Base-by-base conservation (phyloP, 2,888 invertebrate genomes). In the Argyresthia albistria region DNA sequence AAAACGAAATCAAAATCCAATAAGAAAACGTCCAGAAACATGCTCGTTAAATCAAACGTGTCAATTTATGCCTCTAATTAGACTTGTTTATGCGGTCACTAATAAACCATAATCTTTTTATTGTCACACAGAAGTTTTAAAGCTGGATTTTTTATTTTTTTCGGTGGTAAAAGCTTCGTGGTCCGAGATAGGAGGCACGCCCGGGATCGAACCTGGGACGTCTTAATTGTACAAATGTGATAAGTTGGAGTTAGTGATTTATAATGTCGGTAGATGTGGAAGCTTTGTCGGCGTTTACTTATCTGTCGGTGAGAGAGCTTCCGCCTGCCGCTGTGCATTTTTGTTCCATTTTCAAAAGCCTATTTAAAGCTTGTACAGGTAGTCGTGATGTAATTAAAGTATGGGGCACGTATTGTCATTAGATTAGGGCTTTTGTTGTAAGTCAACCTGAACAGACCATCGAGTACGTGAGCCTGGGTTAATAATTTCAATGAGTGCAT, bases 231-330 rank as follows among this genome's bases (percentile, higher is more conserved):
- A 69, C 60, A 60, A 67, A 65, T 62, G 62, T 63, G 81, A 83
- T 83, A 80, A 75, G 76, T 72, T 65, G 60, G 65, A 62, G 63
- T 67, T 61, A 67, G 72, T 80, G 84, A 87, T 87, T 87, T 86
- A 86, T 86, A 83, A 75, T 70, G 67, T 72, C 59, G 66, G 72
- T 69, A 69, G 77, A 75, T 76, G 76, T 77, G 75, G 72, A 65
- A 62, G 73, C 83, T 83, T 86, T 86, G 86, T 83, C 86, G 86
- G 84, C 79, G 53, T 58, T 64, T 66, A 66, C 70, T 79, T 81
- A 81, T 80, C 80, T 70, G 59, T 52, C 69, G 61, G 66, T 69
- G 69, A 63, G 62, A 60, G 65, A 25, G 79, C 81, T 83, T 82
- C 82, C 81, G 81, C 74, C 72, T 61, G 64, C 58, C 61, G 63